These are phyloP conservation scores for Ataeniobius toweri DNA, from an alignment of 2,797 vertebrate genomes.

Conservation along the genomic window DNA sequence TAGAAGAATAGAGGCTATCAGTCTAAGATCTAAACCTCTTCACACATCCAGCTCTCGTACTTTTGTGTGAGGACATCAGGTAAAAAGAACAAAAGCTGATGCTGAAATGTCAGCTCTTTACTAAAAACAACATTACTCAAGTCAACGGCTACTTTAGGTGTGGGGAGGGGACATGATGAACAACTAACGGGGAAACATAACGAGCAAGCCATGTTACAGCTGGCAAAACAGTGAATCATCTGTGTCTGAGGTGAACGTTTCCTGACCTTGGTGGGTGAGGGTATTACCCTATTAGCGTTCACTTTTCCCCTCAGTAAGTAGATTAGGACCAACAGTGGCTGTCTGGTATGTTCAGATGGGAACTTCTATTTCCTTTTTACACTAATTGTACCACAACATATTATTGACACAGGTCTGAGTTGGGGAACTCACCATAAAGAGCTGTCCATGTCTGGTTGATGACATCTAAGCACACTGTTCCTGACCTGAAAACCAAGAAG, in stretches of 20 bases:
- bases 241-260: conserved; percentile 47
- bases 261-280: conserved; percentile 67
- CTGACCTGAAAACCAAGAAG: conserved; percentile 83
- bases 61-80: background rate
- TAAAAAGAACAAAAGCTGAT: conserved; percentile 31
- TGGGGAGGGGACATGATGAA: conserved; percentile 30
- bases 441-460: conserved; percentile 99
- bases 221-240: conserved; percentile 53
- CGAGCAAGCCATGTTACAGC: conserved; percentile 40
- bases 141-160: conserved; percentile 27
- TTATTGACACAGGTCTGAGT: conserved; percentile 23
- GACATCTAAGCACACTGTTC: conserved; percentile 98
- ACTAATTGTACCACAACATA: conserved; percentile 35
- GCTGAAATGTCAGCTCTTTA: conserved; percentile 39
- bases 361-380: background rate
- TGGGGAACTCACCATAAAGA: conserved; percentile 86
- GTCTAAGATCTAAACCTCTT: background rate
- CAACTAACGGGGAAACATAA: conserved; percentile 30
- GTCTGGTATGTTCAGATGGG: conserved; percentile 22
- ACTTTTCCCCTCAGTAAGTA: conserved; percentile 66
- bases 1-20: background rate
- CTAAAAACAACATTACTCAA: conserved; percentile 29
- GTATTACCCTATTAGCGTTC: conserved; percentile 71
- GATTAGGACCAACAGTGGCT: conserved; percentile 62
- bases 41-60: background rate